Percentiles rank a stretch among this genome's conserved stretches.
These are phyloP conservation scores for Limnodromus scolopaceus DNA, from an alignment of 2,797 vertebrate species.

Conservation along the genomic window DNA sequence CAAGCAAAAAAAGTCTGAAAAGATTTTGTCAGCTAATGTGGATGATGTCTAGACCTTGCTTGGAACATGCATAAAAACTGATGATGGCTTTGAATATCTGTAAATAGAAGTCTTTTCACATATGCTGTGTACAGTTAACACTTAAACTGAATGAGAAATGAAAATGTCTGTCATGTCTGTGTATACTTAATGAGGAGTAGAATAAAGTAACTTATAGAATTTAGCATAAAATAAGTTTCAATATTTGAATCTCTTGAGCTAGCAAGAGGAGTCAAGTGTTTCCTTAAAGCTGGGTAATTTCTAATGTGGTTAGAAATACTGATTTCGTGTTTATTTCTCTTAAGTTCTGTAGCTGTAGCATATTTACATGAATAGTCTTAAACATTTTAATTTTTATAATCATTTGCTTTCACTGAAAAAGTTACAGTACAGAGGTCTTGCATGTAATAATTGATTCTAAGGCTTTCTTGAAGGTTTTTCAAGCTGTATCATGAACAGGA, in stretches of 20 bases:
- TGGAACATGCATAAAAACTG: background rate
- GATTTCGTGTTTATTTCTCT: background rate
- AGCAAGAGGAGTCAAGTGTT: background rate
- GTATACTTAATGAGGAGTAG: background rate
- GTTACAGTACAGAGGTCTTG: background rate
- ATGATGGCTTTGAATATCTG: background rate
- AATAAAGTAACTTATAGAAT: background rate
- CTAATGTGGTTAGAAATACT: background rate
- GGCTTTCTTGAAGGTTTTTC: background rate
- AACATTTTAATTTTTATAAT: background rate
- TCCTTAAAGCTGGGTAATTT: background rate
- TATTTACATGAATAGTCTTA: background rate
- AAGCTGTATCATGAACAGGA: background rate
- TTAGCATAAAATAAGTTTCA: background rate
- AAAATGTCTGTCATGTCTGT: background rate
- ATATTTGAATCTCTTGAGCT: background rate
- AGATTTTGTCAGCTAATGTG: background rate
- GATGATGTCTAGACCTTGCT: background rate
- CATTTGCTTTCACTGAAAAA: background rate
- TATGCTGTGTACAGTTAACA: background rate
- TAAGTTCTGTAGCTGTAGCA: background rate
- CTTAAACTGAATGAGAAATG: background rate
- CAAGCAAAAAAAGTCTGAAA: background rate
- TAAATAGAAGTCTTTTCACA: background rate
- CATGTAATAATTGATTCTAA: background rate